A percentile compares a stretch with the other conserved stretches of the same genome.
Conservation (phyloP, 2,888 invertebrate species). For the Lysandra coridon region DNA sequence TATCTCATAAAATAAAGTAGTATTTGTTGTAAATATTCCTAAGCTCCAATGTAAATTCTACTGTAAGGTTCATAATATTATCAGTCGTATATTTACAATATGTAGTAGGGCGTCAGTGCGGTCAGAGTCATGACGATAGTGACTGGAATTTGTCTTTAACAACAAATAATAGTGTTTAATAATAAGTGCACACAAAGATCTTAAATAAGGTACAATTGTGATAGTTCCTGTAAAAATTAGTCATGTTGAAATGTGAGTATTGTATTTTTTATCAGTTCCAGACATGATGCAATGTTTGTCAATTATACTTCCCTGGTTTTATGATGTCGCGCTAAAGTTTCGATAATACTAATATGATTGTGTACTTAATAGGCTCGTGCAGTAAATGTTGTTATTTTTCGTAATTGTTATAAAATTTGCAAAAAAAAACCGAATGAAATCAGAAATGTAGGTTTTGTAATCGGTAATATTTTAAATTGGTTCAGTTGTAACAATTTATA, state of each 20-base stretch:
- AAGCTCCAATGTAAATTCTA: conserved; percentile 9
- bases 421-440: not conserved
- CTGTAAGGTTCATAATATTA: not conserved
- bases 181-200: not conserved
- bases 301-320: conserved; percentile 12
- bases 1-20: conserved; percentile 2
- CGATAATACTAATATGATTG: not conserved
- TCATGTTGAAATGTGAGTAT: conserved; percentile 28
- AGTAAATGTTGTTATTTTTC: not conserved
- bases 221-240: not conserved
- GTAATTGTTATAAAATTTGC: not conserved
- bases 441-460: no score
- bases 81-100: conserved; percentile 3
- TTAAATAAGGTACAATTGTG: not conserved
- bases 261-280: not conserved
- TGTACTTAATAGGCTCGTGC: not conserved
- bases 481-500: not conserved
- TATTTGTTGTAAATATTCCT: not conserved
- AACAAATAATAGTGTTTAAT: not conserved
- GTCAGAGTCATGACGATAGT: conserved; percentile 14
- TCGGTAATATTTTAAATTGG: no score
- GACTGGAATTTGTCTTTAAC: not conserved
- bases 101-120: conserved; percentile 12
- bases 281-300: conserved; percentile 17
- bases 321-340: conserved; percentile 11